Evolutionary conservation across 2,888 invertebrate species (phyloP).

Genomic region (Drosophila monieri): DNA sequence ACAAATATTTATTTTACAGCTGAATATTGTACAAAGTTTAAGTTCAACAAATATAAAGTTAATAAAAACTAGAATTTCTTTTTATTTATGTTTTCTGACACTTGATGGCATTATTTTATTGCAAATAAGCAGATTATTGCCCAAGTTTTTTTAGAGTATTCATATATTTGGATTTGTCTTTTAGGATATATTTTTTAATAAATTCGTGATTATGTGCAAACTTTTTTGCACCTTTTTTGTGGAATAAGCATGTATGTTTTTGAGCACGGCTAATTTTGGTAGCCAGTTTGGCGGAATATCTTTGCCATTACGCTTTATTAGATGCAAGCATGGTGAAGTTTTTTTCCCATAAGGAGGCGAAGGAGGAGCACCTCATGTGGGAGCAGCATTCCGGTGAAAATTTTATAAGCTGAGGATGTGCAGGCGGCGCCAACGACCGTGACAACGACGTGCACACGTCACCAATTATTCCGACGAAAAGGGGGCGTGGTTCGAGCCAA

Average conservation of each 20-base stretch:
- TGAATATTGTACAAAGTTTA: background rate
- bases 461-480: conserved; percentile 63
- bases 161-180: background rate
- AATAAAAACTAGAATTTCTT: background rate
- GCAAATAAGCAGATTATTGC: background rate
- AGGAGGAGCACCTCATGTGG: conserved; percentile 8
- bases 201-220: conserved; percentile 59
- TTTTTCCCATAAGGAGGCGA: background rate
- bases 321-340: conserved; percentile 15
- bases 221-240: conserved; percentile 11
- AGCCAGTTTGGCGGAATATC: conserved; percentile 29
- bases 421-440: conserved; percentile 67
- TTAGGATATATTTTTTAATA: conserved; percentile 53
- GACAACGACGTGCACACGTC: conserved; percentile 69
- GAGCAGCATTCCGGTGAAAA: conserved; percentile 44
- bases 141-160: background rate
- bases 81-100: background rate
- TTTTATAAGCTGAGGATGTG: conserved; percentile 70
- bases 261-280: conserved; percentile 23
- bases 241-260: conserved; percentile 13
- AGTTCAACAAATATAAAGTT: background rate
- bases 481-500: conserved; percentile 20
- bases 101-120: too few species aligned
- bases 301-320: conserved; percentile 37
- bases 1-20: background rate